Conservation (phyloP, 2,797 vertebrate genomes). For the Distichodus sexfasciatus region DNA sequence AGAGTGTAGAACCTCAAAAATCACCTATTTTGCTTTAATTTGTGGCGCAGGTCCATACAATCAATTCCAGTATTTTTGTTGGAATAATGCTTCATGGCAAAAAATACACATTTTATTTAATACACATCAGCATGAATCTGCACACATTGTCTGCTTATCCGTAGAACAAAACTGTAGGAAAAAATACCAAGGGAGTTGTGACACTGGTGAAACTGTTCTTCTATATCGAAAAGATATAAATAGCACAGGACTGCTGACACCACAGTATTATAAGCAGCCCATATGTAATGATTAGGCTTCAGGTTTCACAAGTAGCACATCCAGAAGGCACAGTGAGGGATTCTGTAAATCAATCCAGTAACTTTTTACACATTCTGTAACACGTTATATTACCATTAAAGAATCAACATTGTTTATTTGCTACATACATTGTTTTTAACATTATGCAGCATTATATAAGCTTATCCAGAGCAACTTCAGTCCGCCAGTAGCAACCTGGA, state of each 20-base stretch:
- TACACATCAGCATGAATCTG: not conserved
- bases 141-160: not conserved
- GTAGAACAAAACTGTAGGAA: slow-evolving; percentile 1
- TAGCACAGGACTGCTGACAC: slow-evolving; percentile 48
- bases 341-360: slow-evolving; percentile 20
- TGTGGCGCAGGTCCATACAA: too few species aligned
- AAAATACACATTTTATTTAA: too few species aligned
- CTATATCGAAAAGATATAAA: slow-evolving; percentile 47
- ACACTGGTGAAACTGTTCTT: slow-evolving; percentile 30
- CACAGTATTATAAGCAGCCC: slow-evolving; percentile 38
- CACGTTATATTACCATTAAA: not conserved
- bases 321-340: not conserved
- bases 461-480: too few species aligned
- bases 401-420: too few species aligned
- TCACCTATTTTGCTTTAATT: too few species aligned
- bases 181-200: not conserved
- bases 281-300: slow-evolving; percentile 48
- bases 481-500: too few species aligned
- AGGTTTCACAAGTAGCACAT: slow-evolving; percentile 26
- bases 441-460: too few species aligned
- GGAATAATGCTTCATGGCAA: too few species aligned
- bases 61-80: too few species aligned
- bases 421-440: too few species aligned
- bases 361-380: slow-evolving; percentile 4
- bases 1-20: not conserved